Evolutionary conservation across 37 sponge, comb jelly and placozoan genomes (phyloP).

Genomic region (Cliona cf. orientalis): DNA sequence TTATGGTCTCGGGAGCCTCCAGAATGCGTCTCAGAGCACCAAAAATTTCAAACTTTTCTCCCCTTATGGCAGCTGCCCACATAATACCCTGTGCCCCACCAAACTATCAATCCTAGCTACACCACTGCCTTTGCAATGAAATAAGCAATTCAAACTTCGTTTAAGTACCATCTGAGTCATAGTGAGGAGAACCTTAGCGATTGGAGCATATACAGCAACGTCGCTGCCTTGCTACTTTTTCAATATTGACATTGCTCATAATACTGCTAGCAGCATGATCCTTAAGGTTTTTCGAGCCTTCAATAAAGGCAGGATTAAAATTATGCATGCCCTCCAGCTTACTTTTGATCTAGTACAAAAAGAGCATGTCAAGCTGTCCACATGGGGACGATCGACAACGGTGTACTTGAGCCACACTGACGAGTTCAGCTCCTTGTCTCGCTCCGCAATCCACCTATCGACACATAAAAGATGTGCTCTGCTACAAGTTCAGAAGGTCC

Average conservation of each 20-base stretch:
- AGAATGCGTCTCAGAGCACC: too few relatives aligned
- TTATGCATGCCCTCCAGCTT: conserved; percentile 12
- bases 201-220: conserved; percentile 35
- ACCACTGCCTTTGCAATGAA: too few relatives aligned
- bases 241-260: too few relatives aligned
- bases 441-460: conserved; percentile 22
- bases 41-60: too few relatives aligned
- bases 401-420: conserved; percentile 23
- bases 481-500: neutral
- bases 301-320: conserved; percentile 43
- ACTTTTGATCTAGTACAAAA: neutral
- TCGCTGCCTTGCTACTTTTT: neutral
- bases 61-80: too few relatives aligned
- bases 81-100: too few relatives aligned
- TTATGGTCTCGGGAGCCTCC: too few relatives aligned
- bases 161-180: neutral
- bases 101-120: too few relatives aligned
- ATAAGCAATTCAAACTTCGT: too few relatives aligned
- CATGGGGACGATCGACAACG: neutral
- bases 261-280: conserved; percentile 53
- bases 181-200: conserved; percentile 22
- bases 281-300: conserved; percentile 45
- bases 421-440: conserved; percentile 1
- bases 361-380: too few relatives aligned
- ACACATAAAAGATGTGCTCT: too few relatives aligned